Base-by-base conservation (phyloP, 2,113 vertebrate genomes). In the Crotalus viridis region DNA sequence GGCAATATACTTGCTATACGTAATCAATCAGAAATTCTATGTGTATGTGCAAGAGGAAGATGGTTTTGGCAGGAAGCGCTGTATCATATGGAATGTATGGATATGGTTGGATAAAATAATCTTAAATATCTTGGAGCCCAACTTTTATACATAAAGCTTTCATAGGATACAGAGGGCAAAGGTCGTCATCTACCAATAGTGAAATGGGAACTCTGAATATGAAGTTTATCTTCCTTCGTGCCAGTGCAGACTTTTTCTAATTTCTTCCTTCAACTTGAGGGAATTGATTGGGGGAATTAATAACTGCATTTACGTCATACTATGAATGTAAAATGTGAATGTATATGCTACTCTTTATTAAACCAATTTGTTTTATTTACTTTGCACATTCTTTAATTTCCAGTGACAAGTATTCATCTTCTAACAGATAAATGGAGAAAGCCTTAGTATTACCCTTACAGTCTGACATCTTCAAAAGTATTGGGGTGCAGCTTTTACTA, bases 261-360 rank as follows among this genome's bases (percentile, higher is more conserved):
- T 93, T 95, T 93, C 52, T 92, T 94, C 93, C 94, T 93, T 92
- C 88, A 39, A 86, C 90, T 88, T 86, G 95, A 81, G 86, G 74
- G 92, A 91, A 94, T 86, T 33, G 12, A 69, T 69, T 33, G 13
- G 28, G 28, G 64, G 48, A 24, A 51, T 88, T 81, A 88, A 92
- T 19, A 90, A 90, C 74, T 92, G 92, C 94, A 94, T 95, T 22
- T 89, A 90, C 93, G 91, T 94, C 94, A 96, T 95, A 94, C 92
- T 19, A 95, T 94, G 96, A 95, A 51, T 92, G 95, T 93, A 96
- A 93, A 89, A 94, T 85, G 26, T 54, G 91, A 90, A 96, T 96
- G 96, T 96, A 96, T 54, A 89, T 96, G 39, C 95, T 89, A 95
- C 93, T 96, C 88, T 95, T 33, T 95, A 93, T 87, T 0, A 61